A percentile compares a stretch with the other conserved stretches of the same genome.
phyloP scores from a whole-genome alignment of 2,113 vertebrate species.

The Paramisgurnus dabryanus region DNA sequence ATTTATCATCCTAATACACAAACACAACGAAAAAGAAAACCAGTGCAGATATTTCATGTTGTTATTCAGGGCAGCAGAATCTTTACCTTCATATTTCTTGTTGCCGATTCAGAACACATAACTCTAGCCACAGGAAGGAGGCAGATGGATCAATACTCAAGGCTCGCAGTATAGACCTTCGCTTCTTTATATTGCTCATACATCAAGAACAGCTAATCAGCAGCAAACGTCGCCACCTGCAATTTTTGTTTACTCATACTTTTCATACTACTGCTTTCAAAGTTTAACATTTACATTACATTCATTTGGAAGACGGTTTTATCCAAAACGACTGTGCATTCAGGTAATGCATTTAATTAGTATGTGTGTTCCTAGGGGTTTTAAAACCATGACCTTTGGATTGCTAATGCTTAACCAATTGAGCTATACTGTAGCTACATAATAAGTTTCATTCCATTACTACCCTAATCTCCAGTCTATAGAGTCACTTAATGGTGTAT shows the following conservation, averaged over 20 bases:
- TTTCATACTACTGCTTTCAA: background rate
- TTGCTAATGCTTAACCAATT: too few relatives aligned
- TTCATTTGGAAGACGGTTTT: too few relatives aligned
- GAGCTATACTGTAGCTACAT: too few relatives aligned
- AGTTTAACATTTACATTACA: background rate
- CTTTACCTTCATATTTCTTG: conserved; percentile 24
- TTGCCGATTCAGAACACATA: conserved; percentile 11
- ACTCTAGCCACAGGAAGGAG: conserved; percentile 7
- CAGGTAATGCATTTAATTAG: too few relatives aligned
- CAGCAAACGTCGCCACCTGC: background rate
- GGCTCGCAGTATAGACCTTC: background rate
- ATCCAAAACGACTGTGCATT: too few relatives aligned
- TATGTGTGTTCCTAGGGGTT: too few relatives aligned
- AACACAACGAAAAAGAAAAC: background rate
- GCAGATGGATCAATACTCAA: conserved; percentile 39
- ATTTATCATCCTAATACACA: conserved; percentile 7
- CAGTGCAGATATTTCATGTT: conserved; percentile 4
- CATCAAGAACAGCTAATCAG: conserved; percentile 16
- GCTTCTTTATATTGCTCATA: conserved; percentile 14
- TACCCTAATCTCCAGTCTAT: too few relatives aligned
- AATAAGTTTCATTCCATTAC: too few relatives aligned
- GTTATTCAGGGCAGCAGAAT: conserved; percentile 12
- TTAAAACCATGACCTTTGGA: too few relatives aligned
- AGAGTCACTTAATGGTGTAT: too few relatives aligned
- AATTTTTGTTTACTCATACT: background rate